These are phyloP conservation scores for Pungitius pungitius DNA, from an alignment of 2,113 vertebrate species.

Conservation along the genomic window DNA sequence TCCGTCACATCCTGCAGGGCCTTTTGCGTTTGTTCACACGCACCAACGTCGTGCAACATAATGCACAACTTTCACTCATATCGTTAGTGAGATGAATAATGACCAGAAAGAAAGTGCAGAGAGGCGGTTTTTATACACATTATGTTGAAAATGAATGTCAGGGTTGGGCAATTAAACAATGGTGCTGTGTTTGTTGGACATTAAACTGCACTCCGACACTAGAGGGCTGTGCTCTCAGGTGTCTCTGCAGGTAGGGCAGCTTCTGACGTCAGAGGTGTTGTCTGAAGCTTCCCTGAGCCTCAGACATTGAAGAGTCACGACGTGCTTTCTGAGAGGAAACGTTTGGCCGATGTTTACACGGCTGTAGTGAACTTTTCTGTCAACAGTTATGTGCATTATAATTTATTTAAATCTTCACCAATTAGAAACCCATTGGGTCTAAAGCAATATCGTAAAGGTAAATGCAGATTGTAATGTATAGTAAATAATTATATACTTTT, in stretches of 20 bases:
- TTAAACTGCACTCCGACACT: no score
- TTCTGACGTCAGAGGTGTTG: neutral
- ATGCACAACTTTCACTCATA: neutral
- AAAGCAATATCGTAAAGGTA: neutral
- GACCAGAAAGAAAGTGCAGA: no score
- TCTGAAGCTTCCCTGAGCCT: neutral
- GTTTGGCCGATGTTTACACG: neutral
- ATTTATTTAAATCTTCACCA: neutral
- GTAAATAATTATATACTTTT: constrained; percentile 13
- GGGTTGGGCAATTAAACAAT: neutral
- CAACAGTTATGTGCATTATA: neutral
- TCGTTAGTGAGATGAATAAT: neutral
- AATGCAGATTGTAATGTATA: constrained; percentile 1
- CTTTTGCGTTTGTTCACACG: neutral
- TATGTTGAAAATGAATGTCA: neutral
- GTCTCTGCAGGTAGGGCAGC: neutral
- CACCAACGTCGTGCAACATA: neutral
- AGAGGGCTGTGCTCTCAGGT: neutral
- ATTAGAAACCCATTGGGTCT: neutral
- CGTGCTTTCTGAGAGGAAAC: neutral
- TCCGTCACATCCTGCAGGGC: neutral
- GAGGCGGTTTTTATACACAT: no score
- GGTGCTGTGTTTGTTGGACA: neutral
- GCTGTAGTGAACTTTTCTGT: neutral
- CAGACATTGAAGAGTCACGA: neutral